Conservation (phyloP, 2,888 invertebrate species). For the Bruchidius siliquastri region DNA sequence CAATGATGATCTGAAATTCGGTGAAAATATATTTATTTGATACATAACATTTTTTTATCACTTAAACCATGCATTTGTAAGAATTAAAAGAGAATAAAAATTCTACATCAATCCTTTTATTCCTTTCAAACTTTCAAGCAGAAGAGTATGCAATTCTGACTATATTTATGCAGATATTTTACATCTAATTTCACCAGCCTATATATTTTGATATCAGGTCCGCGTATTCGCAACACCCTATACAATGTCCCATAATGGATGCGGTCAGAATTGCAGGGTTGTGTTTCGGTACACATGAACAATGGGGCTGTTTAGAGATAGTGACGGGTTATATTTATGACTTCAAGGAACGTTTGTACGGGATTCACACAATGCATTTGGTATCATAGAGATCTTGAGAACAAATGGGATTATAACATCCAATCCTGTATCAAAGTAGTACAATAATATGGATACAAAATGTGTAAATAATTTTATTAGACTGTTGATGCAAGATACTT, state of each 20-base stretch:
- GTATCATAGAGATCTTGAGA: neutral
- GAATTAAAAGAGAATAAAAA: no score
- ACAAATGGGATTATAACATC: neutral
- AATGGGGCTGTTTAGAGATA: neutral
- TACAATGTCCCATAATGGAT: constrained; percentile 27
- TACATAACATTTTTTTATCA: no score
- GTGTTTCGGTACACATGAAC: neutral
- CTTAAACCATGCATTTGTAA: no score
- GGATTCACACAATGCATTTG: neutral
- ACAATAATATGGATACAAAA: no score
- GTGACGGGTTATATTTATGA: neutral
- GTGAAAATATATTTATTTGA: no score
- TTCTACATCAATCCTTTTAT: no score
- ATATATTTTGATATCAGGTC: constrained; percentile 14
- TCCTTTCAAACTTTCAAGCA: no score
- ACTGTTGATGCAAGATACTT: no score
- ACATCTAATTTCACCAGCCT: neutral
- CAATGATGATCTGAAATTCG: no score
- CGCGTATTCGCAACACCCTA: constrained; percentile 33
- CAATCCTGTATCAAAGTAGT: neutral
- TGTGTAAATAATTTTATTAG: no score
- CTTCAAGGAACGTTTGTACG: neutral
- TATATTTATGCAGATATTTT: no score
- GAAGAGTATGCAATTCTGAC: no score
- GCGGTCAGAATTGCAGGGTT: constrained; percentile 31